Conservation (phyloP, 2,113 vertebrate genomes). For the Elephas maximus region DNA sequence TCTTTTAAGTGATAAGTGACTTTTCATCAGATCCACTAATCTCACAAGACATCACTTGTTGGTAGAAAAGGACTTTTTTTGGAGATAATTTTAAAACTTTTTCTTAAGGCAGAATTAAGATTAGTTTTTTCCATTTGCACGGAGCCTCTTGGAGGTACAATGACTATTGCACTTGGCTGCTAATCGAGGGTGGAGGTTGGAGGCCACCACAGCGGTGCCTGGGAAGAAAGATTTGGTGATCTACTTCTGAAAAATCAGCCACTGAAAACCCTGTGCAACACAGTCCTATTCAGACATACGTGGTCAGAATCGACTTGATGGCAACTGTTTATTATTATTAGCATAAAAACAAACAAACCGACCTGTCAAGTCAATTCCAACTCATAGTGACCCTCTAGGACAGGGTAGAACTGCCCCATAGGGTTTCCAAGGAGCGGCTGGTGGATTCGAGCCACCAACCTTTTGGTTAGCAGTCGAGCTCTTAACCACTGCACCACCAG, state of each 20-base stretch:
- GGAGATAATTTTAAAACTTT: not conserved
- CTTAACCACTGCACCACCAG: no score
- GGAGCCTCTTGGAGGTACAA: no score
- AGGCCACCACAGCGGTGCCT: not conserved
- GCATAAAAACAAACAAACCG: not conserved
- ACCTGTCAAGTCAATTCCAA: no score
- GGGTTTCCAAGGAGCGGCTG: no score
- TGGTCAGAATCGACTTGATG: not conserved
- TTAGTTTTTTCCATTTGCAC: not conserved
- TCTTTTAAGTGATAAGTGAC: not conserved
- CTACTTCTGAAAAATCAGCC: not conserved
- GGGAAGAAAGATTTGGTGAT: not conserved
- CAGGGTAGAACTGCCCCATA: no score
- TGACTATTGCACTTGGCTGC: not conserved
- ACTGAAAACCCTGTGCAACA: not conserved
- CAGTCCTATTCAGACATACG: not conserved
- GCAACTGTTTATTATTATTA: not conserved
- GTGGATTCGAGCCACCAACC: no score
- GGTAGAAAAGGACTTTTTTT: conserved; percentile 34
- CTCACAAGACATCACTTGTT: not conserved
- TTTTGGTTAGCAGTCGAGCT: no score
- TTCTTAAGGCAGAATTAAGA: conserved; percentile 32
- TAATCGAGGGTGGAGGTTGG: not conserved
- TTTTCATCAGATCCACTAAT: not conserved
- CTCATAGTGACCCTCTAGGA: no score